phyloP scores from a whole-genome alignment of 2,888 invertebrate genomes.

The Hirtodrosophila duncani region DNA sequence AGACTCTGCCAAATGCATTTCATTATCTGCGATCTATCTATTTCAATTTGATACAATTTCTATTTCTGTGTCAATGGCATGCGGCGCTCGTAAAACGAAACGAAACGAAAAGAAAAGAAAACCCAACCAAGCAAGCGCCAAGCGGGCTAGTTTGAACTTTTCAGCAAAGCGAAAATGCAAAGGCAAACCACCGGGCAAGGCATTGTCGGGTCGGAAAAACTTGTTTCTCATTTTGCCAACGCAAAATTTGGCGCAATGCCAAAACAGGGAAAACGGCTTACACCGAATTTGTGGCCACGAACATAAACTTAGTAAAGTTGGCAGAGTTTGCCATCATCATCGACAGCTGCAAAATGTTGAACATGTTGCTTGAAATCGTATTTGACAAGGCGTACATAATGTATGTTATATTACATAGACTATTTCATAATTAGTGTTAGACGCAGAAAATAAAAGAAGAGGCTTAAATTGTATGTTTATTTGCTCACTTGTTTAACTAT shows the following conservation, averaged over 20 bases:
- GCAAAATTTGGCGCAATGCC: slow-evolving; percentile 12
- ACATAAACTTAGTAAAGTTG: slow-evolving; percentile 9
- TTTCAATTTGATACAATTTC: slow-evolving; percentile 20
- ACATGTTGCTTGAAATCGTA: too few relatives aligned
- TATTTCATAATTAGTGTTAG: slow-evolving; percentile 32
- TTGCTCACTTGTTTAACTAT: slow-evolving; percentile 20
- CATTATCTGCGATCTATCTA: slow-evolving; percentile 7
- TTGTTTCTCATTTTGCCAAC: slow-evolving; percentile 12
- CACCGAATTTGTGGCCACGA: slow-evolving; percentile 12
- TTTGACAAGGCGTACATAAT: too few relatives aligned
- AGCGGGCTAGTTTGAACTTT: slow-evolving; percentile 3
- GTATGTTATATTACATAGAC: slow-evolving; percentile 17
- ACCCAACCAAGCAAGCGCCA: neutral
- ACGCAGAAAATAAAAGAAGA: slow-evolving; percentile 18
- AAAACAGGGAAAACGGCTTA: slow-evolving; percentile 24
- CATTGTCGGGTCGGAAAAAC: slow-evolving; percentile 12
- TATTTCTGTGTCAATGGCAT: slow-evolving; percentile 41
- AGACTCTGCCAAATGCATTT: slow-evolving; percentile 21
- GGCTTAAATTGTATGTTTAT: slow-evolving; percentile 22
- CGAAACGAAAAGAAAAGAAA: too few relatives aligned
- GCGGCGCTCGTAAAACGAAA: too few relatives aligned
- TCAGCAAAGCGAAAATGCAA: too few relatives aligned
- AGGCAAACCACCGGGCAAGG: too few relatives aligned
- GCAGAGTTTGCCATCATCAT: too few relatives aligned
- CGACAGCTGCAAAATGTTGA: too few relatives aligned